These are phyloP conservation scores for Dyspetes luteomarginatus DNA, from an alignment of 2,888 invertebrate genomes.

Conservation along the genomic window DNA sequence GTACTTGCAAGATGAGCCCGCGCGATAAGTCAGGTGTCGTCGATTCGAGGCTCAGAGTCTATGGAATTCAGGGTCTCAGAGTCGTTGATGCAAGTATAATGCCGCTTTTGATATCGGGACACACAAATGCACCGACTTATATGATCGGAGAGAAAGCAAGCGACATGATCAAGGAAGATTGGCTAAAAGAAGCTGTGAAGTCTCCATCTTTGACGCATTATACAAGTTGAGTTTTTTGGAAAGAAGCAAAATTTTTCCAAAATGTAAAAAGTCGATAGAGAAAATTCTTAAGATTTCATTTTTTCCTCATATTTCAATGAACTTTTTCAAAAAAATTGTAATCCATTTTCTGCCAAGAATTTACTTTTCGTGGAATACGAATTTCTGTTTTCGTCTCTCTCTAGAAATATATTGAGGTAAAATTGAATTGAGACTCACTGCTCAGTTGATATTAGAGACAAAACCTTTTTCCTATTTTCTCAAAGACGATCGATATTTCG, in stretches of 20 bases:
- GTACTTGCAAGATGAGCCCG: conserved; percentile 85
- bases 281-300: too few species aligned
- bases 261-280: too few species aligned
- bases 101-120: conserved; percentile 85
- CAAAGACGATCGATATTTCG: too few species aligned
- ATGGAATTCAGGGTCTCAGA: conserved; percentile 84
- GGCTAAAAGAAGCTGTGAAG: conserved; percentile 71
- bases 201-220: too few species aligned
- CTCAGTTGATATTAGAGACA: too few species aligned
- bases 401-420: too few species aligned
- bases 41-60: conserved; percentile 83
- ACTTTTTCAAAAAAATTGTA: not conserved
- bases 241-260: too few species aligned
- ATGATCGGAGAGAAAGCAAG: conserved; percentile 87
- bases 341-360: not conserved
- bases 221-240: too few species aligned
- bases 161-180: conserved; percentile 84
- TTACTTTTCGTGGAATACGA: too few species aligned
- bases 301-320: conserved; percentile 4
- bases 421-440: too few species aligned
- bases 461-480: too few species aligned
- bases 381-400: too few species aligned
- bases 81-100: conserved; percentile 87
- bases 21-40: conserved; percentile 83
- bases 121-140: conserved; percentile 85